Conservation (phyloP, 2,797 vertebrate species). For the Clangula hyemalis region DNA sequence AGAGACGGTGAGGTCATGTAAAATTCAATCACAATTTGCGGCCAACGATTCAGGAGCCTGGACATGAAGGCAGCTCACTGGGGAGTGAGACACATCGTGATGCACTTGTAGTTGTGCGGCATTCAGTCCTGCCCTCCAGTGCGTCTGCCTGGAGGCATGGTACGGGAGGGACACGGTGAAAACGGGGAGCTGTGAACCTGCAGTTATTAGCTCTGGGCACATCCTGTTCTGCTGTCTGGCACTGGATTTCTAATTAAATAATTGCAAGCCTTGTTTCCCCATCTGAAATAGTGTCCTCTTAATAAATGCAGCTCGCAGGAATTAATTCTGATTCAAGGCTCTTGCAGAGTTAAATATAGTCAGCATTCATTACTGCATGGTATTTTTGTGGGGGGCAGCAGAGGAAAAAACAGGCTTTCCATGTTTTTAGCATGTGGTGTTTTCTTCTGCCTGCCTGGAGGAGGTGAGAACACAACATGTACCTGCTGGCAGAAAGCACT, state of each 20-base stretch:
- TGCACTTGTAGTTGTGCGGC: background rate
- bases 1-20: rapidly evolving
- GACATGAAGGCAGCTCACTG: background rate
- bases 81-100: background rate
- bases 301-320: background rate
- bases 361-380: background rate
- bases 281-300: background rate
- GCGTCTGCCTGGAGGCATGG: background rate
- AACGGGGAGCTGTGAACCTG: background rate
- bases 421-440: background rate
- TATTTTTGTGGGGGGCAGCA: background rate
- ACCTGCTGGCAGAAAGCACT: background rate
- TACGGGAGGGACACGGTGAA: background rate
- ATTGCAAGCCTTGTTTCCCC: conserved; percentile 1
- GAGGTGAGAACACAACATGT: background rate
- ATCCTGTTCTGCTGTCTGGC: conserved; percentile 25
- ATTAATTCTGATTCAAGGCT: background rate
- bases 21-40: background rate
- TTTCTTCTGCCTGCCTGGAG: background rate
- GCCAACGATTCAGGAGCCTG: background rate
- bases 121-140: background rate
- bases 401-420: background rate
- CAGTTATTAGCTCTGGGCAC: background rate
- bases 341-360: background rate
- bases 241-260: conserved; percentile 25